Conservation (phyloP, 2,797 vertebrate genomes). For the Acipenser ruthenus region DNA sequence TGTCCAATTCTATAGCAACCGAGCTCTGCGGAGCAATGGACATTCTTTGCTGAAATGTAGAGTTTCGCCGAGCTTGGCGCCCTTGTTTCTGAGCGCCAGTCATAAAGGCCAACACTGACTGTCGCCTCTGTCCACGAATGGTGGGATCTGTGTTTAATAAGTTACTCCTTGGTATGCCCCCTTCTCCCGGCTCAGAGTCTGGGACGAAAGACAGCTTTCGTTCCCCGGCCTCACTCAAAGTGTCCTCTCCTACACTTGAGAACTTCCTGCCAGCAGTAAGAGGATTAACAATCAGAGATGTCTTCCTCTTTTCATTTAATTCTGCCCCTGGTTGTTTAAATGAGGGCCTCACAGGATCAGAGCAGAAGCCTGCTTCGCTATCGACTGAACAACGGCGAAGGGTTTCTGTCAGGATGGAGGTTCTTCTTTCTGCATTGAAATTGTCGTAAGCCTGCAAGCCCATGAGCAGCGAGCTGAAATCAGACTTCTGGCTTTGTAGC, state of each 20-base stretch:
- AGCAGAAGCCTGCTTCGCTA: conserved; percentile 61
- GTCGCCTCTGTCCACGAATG: conserved; percentile 68
- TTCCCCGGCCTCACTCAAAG: conserved; percentile 50
- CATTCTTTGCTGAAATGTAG: conserved; percentile 70
- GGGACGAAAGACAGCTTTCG: conserved; percentile 79
- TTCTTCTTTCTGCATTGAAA: conserved; percentile 79
- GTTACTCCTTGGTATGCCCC: conserved; percentile 62
- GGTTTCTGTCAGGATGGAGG: conserved; percentile 88
- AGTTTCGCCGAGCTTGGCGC: conserved; percentile 58
- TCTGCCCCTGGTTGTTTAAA: conserved; percentile 66
- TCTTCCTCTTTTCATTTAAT: conserved; percentile 77
- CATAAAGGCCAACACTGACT: conserved; percentile 89
- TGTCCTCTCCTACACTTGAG: conserved; percentile 58
- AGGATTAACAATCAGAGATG: conserved; percentile 73
- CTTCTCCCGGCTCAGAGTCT: conserved; percentile 80
- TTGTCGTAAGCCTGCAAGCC: conserved; percentile 85
- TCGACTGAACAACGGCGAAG: conserved; percentile 83
- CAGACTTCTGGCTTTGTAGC: conserved; percentile 80
- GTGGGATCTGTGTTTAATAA: conserved; percentile 46
- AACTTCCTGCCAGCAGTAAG: conserved; percentile 73
- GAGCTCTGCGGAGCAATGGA: conserved; percentile 73
- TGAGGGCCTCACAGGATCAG: conserved; percentile 66
- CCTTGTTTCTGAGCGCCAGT: conserved; percentile 63
- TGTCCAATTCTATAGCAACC: conserved; percentile 74
- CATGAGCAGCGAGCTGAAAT: conserved; percentile 87